Evolutionary conservation across 2,113 vertebrate species (phyloP).

Genomic region (Rhinoptilus africanus): DNA sequence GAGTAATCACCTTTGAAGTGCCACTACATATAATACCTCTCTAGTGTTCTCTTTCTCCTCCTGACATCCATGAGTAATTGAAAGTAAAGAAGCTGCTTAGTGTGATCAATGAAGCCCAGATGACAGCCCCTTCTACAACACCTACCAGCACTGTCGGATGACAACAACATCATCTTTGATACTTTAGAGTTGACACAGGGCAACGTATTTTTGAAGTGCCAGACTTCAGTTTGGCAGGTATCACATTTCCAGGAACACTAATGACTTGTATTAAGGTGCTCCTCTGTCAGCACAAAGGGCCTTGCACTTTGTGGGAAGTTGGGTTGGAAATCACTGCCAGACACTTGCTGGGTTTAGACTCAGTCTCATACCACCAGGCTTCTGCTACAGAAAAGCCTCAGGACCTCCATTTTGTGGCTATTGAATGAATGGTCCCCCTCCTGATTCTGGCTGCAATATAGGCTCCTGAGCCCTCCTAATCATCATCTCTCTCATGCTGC

Average conservation of each 20-base stretch:
- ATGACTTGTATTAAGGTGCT: not conserved
- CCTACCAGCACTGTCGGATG: conserved; percentile 25
- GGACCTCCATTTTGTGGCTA: not conserved
- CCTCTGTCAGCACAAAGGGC: not conserved
- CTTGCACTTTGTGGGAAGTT: not conserved
- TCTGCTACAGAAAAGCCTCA: not conserved
- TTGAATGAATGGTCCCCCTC: not conserved
- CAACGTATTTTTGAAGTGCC: conserved; percentile 34
- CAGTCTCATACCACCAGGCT: not conserved
- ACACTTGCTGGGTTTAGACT: not conserved
- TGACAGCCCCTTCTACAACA: conserved; percentile 66
- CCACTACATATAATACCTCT: conserved; percentile 69
- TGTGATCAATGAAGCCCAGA: conserved; percentile 70
- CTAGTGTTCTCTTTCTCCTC: conserved; percentile 67
- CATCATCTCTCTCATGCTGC: fast-evolving
- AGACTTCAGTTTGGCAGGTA: not conserved
- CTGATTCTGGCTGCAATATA: not conserved
- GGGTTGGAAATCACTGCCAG: not conserved
- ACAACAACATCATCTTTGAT: conserved; percentile 36
- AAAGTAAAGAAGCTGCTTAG: conserved; percentile 69
- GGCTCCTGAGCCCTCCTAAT: not conserved
- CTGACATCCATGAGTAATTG: conserved; percentile 73
- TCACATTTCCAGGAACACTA: not conserved
- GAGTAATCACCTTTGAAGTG: conserved; percentile 81
- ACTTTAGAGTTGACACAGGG: conserved; percentile 12